Conservation (phyloP, 2,797 vertebrate species). For the Okamejei kenojei region DNA sequence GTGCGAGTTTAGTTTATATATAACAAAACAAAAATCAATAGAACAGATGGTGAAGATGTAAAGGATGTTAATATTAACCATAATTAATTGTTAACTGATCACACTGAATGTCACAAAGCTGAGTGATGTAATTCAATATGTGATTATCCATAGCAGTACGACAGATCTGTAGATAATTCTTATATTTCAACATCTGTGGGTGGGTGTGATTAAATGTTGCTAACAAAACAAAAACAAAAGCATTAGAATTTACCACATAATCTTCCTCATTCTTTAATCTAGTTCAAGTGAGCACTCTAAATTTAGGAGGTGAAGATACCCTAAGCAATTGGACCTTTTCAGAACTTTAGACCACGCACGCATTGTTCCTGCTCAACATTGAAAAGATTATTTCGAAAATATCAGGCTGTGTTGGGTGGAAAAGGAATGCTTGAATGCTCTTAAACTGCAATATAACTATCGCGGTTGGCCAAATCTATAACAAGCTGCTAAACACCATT, state of each 20-base stretch:
- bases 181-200: neutral
- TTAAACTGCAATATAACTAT: too few species aligned
- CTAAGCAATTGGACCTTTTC: neutral
- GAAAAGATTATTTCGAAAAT: neutral
- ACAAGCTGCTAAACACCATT: neutral
- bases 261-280: neutral
- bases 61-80: neutral
- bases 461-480: neutral
- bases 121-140: neutral
- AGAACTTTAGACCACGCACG: too few species aligned
- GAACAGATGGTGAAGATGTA: neutral
- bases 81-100: neutral
- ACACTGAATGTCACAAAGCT: neutral
- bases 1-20: neutral
- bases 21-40: conserved; percentile 2
- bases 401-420: neutral
- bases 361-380: neutral
- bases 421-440: neutral
- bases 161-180: neutral
- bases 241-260: neutral
- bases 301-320: neutral
- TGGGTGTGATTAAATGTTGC: neutral
- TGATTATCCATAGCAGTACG: neutral
- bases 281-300: neutral
- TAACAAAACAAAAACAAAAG: neutral